phyloP scores from a whole-genome alignment of 2,888 invertebrate genomes.

The Julus scandinavius region DNA sequence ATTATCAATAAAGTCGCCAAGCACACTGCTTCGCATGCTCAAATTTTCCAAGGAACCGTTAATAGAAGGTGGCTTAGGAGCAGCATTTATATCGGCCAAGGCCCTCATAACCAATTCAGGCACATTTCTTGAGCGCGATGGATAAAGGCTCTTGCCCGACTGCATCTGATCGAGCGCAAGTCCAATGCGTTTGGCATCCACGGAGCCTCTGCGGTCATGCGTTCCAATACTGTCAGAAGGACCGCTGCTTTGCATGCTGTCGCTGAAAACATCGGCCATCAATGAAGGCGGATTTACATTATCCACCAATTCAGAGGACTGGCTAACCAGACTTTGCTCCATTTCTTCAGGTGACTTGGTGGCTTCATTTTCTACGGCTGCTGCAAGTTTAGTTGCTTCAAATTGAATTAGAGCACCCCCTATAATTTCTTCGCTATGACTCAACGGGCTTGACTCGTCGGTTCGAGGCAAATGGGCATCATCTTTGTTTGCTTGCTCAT shows the following conservation, averaged over 20 bases:
- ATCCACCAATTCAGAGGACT: constrained; percentile 75
- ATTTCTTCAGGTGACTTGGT: constrained; percentile 63
- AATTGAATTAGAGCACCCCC: constrained; percentile 60
- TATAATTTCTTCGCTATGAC: constrained; percentile 22
- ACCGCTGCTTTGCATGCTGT: constrained; percentile 60
- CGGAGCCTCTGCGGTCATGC: constrained; percentile 53
- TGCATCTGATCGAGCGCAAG: constrained; percentile 24
- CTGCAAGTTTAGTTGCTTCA: constrained; percentile 78
- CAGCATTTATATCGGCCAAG: constrained; percentile 54
- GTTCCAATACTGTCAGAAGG: constrained; percentile 59
- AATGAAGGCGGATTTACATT: constrained; percentile 81
- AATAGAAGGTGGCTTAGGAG: constrained; percentile 51
- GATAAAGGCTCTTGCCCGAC: constrained; percentile 28
- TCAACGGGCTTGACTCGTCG: constrained; percentile 8
- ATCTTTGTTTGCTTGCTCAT: neutral
- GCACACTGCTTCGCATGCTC: constrained; percentile 56
- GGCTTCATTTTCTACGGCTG: constrained; percentile 59
- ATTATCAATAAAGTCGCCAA: constrained; percentile 72
- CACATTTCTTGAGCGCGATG: constrained; percentile 58
- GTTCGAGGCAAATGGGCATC: neutral
- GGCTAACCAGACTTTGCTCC: constrained; percentile 73
- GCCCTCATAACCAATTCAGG: constrained; percentile 60
- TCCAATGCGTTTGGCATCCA: neutral
- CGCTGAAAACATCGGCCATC: constrained; percentile 73
- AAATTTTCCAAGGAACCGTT: constrained; percentile 53